Evolutionary conservation across 2,888 invertebrate genomes (phyloP).

Genomic region (Dendrolimus houi): DNA sequence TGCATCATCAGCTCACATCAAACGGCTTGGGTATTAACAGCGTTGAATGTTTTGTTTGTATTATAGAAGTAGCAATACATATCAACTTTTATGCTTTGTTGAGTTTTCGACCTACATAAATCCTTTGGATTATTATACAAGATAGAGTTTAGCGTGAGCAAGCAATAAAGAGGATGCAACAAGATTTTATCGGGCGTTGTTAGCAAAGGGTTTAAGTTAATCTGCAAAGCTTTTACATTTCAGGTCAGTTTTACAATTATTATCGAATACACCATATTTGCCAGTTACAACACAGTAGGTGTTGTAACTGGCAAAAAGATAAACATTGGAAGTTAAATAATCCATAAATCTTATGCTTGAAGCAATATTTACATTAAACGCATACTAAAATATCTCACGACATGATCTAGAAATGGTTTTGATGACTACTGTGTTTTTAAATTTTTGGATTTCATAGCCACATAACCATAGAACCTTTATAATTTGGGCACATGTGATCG

Average conservation of each 20-base stretch:
- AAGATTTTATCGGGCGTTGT: background rate
- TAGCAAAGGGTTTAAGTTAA: background rate
- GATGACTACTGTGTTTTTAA: conserved; percentile 18
- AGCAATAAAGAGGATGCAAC: background rate
- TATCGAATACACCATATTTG: conserved; percentile 4
- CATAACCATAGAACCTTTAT: too few relatives aligned
- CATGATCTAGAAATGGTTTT: conserved; percentile 23
- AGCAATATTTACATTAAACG: conserved; percentile 51
- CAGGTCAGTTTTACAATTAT: conserved; percentile 5
- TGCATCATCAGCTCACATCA: too few relatives aligned
- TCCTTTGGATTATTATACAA: background rate
- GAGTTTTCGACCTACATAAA: background rate
- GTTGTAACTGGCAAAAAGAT: conserved; percentile 27
- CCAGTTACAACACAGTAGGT: conserved; percentile 27
- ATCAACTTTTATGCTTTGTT: too few relatives aligned
- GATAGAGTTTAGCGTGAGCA: background rate
- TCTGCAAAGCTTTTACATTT: background rate
- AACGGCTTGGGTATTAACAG: too few relatives aligned
- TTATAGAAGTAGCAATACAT: too few relatives aligned
- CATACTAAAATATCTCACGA: conserved; percentile 43
- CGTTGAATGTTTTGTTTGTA: too few relatives aligned
- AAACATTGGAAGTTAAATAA: conserved; percentile 48
- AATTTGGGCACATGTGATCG: too few relatives aligned
- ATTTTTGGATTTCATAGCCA: too few relatives aligned
- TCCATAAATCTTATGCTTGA: conserved; percentile 49